Conservation (phyloP, 2,888 invertebrate species). For the Philonicus albiceps region DNA sequence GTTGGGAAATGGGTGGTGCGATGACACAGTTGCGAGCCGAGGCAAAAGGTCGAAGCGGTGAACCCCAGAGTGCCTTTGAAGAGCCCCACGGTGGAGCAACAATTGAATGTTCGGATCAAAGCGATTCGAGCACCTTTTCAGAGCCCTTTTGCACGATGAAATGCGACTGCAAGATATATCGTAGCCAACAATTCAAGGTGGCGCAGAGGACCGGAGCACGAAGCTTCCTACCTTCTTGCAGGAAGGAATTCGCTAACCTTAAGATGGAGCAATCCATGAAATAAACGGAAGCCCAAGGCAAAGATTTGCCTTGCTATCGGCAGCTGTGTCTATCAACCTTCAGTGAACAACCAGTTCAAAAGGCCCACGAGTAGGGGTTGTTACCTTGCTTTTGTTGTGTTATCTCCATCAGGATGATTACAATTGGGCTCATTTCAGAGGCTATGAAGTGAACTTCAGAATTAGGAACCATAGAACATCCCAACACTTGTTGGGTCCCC, state of each 20-base stretch:
- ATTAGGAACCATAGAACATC: not conserved
- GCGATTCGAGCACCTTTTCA: not conserved
- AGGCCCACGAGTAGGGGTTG: not conserved
- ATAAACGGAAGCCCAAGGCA: not conserved
- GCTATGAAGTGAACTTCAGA: not conserved
- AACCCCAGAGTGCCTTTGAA: not conserved
- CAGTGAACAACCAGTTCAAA: not conserved
- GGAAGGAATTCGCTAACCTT: not conserved
- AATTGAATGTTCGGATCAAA: not conserved
- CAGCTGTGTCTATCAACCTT: not conserved
- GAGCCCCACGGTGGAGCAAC: not conserved
- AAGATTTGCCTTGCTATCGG: not conserved
- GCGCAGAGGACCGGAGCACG: not conserved
- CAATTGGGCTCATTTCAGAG: not conserved
- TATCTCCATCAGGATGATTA: not conserved
- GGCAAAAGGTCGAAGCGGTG: not conserved
- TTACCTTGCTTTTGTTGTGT: not conserved
- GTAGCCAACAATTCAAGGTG: not conserved
- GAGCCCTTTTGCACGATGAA: not conserved
- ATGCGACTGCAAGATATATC: not conserved
- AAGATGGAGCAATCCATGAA: not conserved
- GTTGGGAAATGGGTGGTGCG: not conserved
- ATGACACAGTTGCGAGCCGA: not conserved
- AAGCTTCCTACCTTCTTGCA: not conserved
- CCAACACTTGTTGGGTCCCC: not conserved